These are phyloP conservation scores for Aphrophora alni DNA, from an alignment of 2,888 invertebrate species.

Conservation along the genomic window DNA sequence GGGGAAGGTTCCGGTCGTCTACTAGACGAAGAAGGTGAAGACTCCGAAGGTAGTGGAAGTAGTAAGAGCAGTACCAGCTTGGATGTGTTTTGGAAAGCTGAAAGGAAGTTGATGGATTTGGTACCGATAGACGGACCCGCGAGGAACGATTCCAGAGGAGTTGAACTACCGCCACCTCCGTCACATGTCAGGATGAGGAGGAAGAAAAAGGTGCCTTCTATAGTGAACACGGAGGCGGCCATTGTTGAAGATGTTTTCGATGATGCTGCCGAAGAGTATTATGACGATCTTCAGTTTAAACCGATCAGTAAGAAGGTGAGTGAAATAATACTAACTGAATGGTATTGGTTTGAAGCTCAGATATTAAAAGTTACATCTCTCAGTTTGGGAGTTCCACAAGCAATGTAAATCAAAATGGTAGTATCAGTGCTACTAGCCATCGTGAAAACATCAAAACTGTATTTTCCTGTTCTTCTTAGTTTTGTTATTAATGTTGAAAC, in stretches of 20 bases:
- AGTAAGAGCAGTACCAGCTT: background rate
- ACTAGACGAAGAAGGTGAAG: background rate
- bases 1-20: background rate
- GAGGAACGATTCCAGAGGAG: background rate
- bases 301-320: background rate
- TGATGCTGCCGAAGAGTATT: background rate
- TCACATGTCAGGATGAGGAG: background rate
- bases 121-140: background rate
- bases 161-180: background rate
- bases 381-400: too few relatives aligned
- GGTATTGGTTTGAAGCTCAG: too few relatives aligned
- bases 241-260: background rate
- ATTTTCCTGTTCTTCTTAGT: too few relatives aligned
- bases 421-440: too few relatives aligned
- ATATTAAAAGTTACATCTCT: too few relatives aligned
- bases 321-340: too few relatives aligned
- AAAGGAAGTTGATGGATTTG: background rate
- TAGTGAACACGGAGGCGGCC: background rate
- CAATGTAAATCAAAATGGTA: too few relatives aligned
- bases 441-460: too few relatives aligned
- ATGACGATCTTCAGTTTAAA: background rate
- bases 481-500: too few relatives aligned
- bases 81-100: background rate
- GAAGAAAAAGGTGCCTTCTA: background rate
- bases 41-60: background rate